These are phyloP conservation scores for Gadus chalcogrammus DNA, from an alignment of 2,113 vertebrate genomes.

Conservation along the genomic window DNA sequence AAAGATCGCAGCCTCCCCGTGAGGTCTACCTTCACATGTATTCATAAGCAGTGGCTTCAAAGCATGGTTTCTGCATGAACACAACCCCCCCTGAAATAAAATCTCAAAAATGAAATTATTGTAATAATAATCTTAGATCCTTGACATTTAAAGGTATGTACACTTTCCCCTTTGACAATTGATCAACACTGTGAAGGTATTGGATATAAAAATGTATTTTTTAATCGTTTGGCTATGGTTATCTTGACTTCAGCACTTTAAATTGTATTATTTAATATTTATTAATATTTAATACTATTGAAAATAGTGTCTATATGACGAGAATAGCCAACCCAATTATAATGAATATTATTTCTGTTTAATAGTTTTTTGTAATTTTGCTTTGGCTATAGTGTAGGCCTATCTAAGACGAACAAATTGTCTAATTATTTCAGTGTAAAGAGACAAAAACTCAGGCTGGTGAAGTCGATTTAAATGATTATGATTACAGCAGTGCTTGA, in stretches of 20 bases:
- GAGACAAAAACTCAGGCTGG: background rate
- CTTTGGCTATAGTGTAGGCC: too few species aligned
- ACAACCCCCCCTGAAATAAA: conserved; percentile 25
- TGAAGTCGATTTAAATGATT: background rate
- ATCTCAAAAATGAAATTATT: conserved; percentile 22
- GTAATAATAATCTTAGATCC: conserved; percentile 29
- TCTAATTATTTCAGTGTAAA: background rate
- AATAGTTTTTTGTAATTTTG: background rate
- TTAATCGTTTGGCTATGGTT: conserved; percentile 20
- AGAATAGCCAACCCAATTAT: background rate
- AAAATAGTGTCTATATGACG: background rate
- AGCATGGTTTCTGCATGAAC: conserved; percentile 60
- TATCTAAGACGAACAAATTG: background rate
- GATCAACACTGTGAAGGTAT: too few species aligned
- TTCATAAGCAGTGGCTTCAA: conserved; percentile 36
- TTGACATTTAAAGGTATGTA: conserved; percentile 33
- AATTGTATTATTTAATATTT: background rate
- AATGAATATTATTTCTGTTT: background rate
- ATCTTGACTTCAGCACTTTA: background rate
- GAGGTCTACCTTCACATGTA: conserved; percentile 15
- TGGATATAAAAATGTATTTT: too few species aligned
- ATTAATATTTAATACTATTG: background rate
- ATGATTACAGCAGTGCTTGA: background rate
- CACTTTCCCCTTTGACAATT: conserved; percentile 20
- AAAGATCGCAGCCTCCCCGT: conserved; percentile 35